Evolutionary conservation across 2,113 vertebrate genomes (phyloP), one percentile per base, ranked within the genome.

Genomic region (Stercorarius parasiticus): DNA sequence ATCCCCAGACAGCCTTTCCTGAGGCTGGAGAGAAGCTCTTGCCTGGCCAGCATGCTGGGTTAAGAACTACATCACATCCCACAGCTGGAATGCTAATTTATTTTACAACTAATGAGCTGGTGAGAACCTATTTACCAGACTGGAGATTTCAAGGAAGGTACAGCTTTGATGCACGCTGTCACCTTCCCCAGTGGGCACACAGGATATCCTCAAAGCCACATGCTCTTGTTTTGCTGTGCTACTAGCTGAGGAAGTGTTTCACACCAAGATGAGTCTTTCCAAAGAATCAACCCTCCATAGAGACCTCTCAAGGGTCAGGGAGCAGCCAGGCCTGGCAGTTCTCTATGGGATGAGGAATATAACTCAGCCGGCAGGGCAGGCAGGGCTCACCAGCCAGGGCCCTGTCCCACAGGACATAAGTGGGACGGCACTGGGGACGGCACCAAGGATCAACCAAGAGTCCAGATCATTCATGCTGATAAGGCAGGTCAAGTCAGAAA

Each of bases 21-120:
- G 55, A 86, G 42, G 55, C 45, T 67, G 58, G 49, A 95, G 36
- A 74, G 38, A 81, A 90, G 42, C 36, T 66, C 29, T 78, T 78
- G 52, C 66, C 38, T 66, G 42, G 29, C 50, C 76, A 88, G 71
- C 50, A 67, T 81, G 29, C 59, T 88, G 64, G 59, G 64, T 88
- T 93, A 93, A 73, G 38, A 93, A 86, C 53, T 61, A 83, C 32
- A 82, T 77, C 66, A 53, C 79, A 77, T 80, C 71, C 47, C 70
- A 58, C 2, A 1, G 58, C 84, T 91, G 79, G 71, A 93, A 79
- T 65, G 53, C 45, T 95, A 94, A 96, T 77, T 91, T 86, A 86
- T 93, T 92, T 90, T 96, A 67, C 42, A 93, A 13, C n/a, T 86
- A 94, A 92, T 52, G 36, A 91, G 56, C 50, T 86, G 76, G 40